A percentile compares a stretch with the other conserved stretches of the same genome.
Conservation (phyloP, 2,888 invertebrate genomes). For the Electrophaes corylata region DNA sequence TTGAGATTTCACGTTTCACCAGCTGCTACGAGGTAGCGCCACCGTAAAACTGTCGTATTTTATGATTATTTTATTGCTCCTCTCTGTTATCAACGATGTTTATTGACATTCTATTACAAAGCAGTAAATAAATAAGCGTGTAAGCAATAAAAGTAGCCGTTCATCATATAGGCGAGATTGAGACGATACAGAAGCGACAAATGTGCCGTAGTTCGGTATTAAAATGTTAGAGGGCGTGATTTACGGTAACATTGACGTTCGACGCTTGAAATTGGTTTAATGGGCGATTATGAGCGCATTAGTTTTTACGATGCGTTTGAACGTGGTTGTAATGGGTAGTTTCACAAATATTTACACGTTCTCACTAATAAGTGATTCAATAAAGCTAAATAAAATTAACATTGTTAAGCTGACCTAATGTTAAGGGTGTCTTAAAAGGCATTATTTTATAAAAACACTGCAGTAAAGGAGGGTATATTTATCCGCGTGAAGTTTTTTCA, state of each 20-base stretch:
- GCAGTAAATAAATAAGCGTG: constrained; percentile 72
- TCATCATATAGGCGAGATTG: constrained; percentile 70
- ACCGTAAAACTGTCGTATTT: constrained; percentile 57
- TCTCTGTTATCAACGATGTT: constrained; percentile 65
- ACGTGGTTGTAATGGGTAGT: constrained; percentile 68
- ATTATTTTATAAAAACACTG: background rate
- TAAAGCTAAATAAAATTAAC: constrained; percentile 31
- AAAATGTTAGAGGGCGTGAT: constrained; percentile 73
- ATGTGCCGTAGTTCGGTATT: constrained; percentile 62
- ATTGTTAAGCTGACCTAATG: constrained; percentile 17
- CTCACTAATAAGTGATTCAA: constrained; percentile 55
- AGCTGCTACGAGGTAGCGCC: constrained; percentile 49
- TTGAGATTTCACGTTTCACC: constrained; percentile 34
- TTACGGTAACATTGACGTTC: constrained; percentile 65
- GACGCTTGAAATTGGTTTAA: constrained; percentile 69
- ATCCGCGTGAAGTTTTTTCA: no score
- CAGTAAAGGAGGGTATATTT: no score
- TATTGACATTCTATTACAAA: constrained; percentile 75
- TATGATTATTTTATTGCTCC: constrained; percentile 68
- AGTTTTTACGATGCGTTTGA: constrained; percentile 71
- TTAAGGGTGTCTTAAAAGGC: background rate
- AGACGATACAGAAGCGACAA: constrained; percentile 68
- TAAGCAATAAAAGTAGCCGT: constrained; percentile 73
- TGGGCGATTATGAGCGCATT: constrained; percentile 69
- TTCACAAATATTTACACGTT: constrained; percentile 70